Conservation (phyloP, 2,888 invertebrate species). For the Perizoma affinitatum region DNA sequence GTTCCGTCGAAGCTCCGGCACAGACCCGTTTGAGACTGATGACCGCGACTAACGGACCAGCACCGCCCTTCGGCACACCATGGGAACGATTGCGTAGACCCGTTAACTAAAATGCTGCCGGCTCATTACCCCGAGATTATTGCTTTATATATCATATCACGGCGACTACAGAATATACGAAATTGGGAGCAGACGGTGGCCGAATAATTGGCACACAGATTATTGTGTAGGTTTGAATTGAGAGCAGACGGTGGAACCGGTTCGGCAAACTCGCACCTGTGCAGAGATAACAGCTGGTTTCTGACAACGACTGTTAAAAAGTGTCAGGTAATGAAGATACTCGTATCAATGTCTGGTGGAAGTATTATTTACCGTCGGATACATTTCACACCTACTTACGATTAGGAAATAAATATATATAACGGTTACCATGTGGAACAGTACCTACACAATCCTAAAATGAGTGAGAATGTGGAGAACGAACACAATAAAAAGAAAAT, state of each 20-base stretch:
- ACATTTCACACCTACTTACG: neutral
- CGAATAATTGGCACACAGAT: conserved; percentile 14
- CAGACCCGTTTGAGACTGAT: conserved; percentile 59
- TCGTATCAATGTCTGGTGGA: conserved; percentile 9
- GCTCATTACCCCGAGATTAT: conserved; percentile 14
- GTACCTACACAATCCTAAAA: too few relatives aligned
- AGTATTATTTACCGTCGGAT: conserved; percentile 6
- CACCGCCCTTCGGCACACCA: conserved; percentile 47
- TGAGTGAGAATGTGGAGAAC: neutral
- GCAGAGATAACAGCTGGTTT: conserved; percentile 29
- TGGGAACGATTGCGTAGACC: conserved; percentile 47
- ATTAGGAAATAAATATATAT: too few relatives aligned
- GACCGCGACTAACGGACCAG: conserved; percentile 78
- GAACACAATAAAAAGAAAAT: conserved; percentile 5
- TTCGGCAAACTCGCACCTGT: conserved; percentile 25
- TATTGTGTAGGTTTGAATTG: conserved; percentile 15
- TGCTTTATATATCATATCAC: too few relatives aligned
- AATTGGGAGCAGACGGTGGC: conserved; percentile 20
- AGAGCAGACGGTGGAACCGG: conserved; percentile 29
- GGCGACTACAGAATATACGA: neutral
- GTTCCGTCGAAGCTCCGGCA: conserved; percentile 15
- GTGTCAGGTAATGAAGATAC: conserved; percentile 11
- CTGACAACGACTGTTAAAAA: conserved; percentile 13
- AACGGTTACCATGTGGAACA: too few relatives aligned
- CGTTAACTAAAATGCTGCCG: conserved; percentile 13